These are phyloP conservation scores for Euthynnus affinis DNA, from an alignment of 2,797 vertebrate genomes.

Conservation along the genomic window DNA sequence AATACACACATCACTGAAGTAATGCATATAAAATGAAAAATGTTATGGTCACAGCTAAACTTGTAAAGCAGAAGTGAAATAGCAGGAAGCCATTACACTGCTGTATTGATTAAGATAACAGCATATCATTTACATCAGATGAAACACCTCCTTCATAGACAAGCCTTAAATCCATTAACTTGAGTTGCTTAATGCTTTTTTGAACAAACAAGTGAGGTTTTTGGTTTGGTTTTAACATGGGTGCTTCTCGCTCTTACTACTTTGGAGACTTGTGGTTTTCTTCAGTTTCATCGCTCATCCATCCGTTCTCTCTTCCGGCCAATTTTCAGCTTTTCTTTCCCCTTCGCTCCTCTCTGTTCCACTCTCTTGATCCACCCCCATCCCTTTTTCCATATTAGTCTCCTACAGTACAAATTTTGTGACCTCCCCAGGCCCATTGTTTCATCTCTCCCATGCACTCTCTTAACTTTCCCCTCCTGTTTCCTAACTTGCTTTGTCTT, in stretches of 20 bases:
- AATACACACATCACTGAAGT: not conserved
- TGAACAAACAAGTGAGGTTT: not conserved
- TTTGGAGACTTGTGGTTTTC: not conserved
- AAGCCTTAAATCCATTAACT: not conserved
- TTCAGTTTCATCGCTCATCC: not conserved
- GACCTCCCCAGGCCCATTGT: not conserved
- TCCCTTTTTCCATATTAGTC: not conserved
- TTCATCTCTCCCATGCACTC: not conserved
- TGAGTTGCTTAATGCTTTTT: not conserved
- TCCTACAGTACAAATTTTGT: conserved; percentile 6
- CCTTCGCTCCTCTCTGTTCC: not conserved
- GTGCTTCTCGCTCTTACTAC: not conserved
- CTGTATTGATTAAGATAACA: conserved; percentile 1
- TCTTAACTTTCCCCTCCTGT: not conserved
- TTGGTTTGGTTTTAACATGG: not conserved
- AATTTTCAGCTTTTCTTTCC: conserved; percentile 27
- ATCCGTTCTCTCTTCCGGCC: conserved; percentile 17
- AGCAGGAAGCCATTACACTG: not conserved
- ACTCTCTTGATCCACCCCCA: not conserved
- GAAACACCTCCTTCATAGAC: not conserved
- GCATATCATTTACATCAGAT: not conserved
- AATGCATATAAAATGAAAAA: not conserved
- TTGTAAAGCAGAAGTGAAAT: not conserved
- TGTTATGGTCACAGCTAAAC: not conserved
- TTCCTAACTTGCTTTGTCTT: conserved; percentile 1